A percentile compares a stretch with the other conserved stretches of the same genome.
Conservation (phyloP, 2,113 vertebrate genomes). For the Petrocephalus microphthalmus region DNA sequence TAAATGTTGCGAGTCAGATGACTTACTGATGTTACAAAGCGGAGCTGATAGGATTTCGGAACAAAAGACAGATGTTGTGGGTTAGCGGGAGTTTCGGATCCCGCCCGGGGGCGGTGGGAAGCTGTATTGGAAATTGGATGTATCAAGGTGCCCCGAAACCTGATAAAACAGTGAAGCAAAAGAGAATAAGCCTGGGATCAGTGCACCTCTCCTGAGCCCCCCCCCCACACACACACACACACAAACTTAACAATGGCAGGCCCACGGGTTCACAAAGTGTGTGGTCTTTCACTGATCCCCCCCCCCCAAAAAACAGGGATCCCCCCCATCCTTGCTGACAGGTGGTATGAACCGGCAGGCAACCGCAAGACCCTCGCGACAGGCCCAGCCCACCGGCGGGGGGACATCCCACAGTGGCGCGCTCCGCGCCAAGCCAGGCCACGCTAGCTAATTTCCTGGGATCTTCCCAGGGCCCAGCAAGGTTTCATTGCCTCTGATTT, state of each 20-base stretch:
- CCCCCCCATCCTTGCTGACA: not conserved
- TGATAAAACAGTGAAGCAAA: not conserved
- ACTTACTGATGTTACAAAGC: slow-evolving; percentile 53
- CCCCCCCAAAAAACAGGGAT: not conserved
- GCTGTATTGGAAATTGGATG: slow-evolving; percentile 35
- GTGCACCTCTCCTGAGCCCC: not conserved
- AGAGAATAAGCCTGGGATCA: not conserved
- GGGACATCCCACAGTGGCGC: not conserved
- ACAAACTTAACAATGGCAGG: not conserved
- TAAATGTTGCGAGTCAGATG: slow-evolving; percentile 53
- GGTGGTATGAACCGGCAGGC: not conserved
- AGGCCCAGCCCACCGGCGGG: not conserved
- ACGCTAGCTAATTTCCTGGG: slow-evolving; percentile 5
- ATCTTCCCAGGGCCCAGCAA: not conserved
- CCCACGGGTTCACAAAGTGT: not conserved
- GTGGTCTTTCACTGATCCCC: not conserved
- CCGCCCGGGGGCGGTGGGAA: slow-evolving; percentile 24
- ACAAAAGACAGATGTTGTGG: slow-evolving; percentile 62
- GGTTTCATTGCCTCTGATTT: not conserved
- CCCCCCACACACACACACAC: not conserved
- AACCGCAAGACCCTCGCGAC: slow-evolving; percentile 14
- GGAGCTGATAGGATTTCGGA: slow-evolving; percentile 57
- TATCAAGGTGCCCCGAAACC: not conserved
- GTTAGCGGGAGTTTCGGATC: slow-evolving; percentile 35
- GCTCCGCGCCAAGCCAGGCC: not conserved